Evolutionary conservation across 1,140 invertebrate genomes (phyloP), one percentile per base, ranked within the genome.

Genomic region (Macrobrachium rosenbergii): DNA sequence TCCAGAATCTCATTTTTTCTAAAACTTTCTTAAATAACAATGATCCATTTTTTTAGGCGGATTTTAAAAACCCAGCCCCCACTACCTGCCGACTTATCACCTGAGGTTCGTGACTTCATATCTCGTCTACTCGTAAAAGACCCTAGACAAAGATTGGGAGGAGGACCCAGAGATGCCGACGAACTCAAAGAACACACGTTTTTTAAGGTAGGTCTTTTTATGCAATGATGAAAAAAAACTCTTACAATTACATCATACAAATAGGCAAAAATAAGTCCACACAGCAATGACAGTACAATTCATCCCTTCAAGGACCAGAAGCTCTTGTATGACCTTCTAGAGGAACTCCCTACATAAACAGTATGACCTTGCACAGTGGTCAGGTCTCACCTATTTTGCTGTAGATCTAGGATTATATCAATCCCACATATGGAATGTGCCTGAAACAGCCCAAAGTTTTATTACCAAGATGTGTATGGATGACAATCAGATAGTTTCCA

Each of bases 141-240:
- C 91, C 97, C 98, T 0, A 93, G 95, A 17, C 94, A 95, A 89
- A 93, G 98, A 89, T 92, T 99, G 78, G 97, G 98, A 77, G 96
- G 96, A 37, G 96, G 96, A 2, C 94, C 94, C 10, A 92, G 92
- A 0, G 97, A 97, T 91, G 96, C 97, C 16, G 93, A 94, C 78
- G 97, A 98, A 91, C 93, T 98, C 43, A 98, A 98, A 91, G 93
- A 94, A 78, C 97, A 98, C 93, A 92, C 94, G 17, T 98, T 98
- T 92, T 98, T 98, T 92, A 94, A 93, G 90, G 94, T 93, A 84
- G 82, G 83, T 63, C 19, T 60, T 37, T 37, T 37, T 37, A 37
- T 37, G 28, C 28, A 37, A 37, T 37, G 28, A 37, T 37, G 28
- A 37, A 37, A 37, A n/a, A 2, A 37, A 37, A 1, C 28, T 37